Conservation (phyloP, 2,888 invertebrate species). For the Clostera curtula region DNA sequence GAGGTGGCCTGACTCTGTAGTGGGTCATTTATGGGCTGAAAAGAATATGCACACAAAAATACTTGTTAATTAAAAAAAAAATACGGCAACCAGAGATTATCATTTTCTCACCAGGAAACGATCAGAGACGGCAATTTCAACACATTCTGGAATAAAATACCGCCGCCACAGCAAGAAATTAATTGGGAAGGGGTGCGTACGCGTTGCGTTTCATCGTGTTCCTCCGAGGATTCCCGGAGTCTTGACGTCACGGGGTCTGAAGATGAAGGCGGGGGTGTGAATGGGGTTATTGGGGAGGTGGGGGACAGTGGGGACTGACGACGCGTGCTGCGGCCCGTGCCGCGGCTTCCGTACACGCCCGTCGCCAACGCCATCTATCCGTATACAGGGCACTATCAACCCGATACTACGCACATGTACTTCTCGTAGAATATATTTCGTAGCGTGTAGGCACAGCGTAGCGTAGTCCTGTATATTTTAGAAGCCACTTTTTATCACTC, state of each 20-base stretch:
- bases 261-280: conserved; percentile 61
- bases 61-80: too few relatives aligned
- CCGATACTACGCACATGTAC: conserved; percentile 46
- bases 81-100: too few relatives aligned
- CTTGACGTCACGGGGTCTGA: conserved; percentile 71
- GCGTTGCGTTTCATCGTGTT: conserved; percentile 54
- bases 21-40: too few relatives aligned
- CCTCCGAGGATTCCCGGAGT: conserved; percentile 66
- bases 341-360: conserved; percentile 58
- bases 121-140: conserved; percentile 59
- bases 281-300: conserved; percentile 37
- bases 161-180: conserved; percentile 45
- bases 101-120: conserved; percentile 37
- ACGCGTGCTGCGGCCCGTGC: conserved; percentile 69
- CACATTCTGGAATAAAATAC: conserved; percentile 65
- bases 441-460: too few relatives aligned
- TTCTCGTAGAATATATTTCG: conserved; percentile 59
- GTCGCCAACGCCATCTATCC: conserved; percentile 38
- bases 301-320: conserved; percentile 60
- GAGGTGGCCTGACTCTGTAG: too few relatives aligned
- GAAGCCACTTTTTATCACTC: too few relatives aligned
- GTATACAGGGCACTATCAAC: conserved; percentile 42
- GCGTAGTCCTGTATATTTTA: too few relatives aligned
- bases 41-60: too few relatives aligned
- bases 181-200: conserved; percentile 51